These are phyloP conservation scores for Tokudaia muenninki DNA, from an alignment of 2,797 vertebrate genomes.

Conservation along the genomic window DNA sequence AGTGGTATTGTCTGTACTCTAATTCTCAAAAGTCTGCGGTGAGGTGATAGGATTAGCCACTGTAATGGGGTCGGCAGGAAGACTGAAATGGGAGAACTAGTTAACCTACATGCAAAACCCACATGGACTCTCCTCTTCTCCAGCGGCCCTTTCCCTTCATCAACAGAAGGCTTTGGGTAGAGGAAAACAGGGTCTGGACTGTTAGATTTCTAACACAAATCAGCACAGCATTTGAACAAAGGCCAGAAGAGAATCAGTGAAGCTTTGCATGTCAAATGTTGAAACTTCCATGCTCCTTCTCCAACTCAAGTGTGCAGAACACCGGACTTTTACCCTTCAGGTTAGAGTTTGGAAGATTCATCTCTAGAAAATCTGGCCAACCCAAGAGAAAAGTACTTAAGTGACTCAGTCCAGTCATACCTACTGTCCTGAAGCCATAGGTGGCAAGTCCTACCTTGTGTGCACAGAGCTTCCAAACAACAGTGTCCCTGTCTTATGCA, in stretches of 20 bases:
- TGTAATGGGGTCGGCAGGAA: neutral
- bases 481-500: neutral
- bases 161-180: neutral
- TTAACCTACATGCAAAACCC: neutral
- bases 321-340: too few species aligned
- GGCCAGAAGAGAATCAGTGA: too few species aligned
- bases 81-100: neutral
- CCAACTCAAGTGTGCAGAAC: neutral
- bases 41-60: neutral
- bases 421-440: neutral
- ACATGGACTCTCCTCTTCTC: neutral
- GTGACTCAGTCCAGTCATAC: neutral
- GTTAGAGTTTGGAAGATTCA: neutral
- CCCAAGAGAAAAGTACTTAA: slow-evolving; percentile 19
- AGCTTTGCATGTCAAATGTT: neutral
- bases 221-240: neutral
- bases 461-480: neutral
- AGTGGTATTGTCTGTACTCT: neutral
- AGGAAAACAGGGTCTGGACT: neutral
- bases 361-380: slow-evolving; percentile 4
- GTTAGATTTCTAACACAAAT: neutral
- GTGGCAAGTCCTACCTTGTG: neutral
- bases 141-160: neutral
- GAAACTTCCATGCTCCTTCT: neutral
- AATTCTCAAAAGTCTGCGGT: neutral